A percentile compares a stretch with the other conserved stretches of the same genome.
phyloP scores from a whole-genome alignment of 2,797 vertebrate genomes.

The Pangasius sanitwongsei region DNA sequence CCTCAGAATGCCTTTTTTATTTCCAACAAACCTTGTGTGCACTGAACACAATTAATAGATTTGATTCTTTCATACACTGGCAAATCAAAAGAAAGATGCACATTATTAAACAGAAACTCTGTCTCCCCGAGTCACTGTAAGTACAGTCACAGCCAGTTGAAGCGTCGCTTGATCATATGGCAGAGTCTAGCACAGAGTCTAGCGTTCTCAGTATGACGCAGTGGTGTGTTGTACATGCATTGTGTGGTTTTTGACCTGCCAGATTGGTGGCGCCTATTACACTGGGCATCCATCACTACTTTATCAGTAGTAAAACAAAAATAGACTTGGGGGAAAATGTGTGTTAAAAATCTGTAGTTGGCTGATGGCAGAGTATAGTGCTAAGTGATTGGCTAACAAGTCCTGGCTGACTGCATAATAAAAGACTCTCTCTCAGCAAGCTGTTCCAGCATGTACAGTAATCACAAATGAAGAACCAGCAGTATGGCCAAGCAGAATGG shows the following conservation, averaged over 20 bases:
- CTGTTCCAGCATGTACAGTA: slow-evolving; percentile 54
- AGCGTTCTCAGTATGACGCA: background rate
- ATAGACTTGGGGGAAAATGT: background rate
- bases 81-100: background rate
- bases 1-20: background rate
- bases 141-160: background rate
- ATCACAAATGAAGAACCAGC: slow-evolving; percentile 65
- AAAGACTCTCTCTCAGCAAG: slow-evolving; percentile 45
- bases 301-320: slow-evolving; percentile 22
- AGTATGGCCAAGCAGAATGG: slow-evolving; percentile 78
- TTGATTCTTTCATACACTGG: background rate
- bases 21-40: background rate
- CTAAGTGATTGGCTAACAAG: slow-evolving; percentile 61
- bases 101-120: background rate
- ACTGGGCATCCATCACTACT: slow-evolving; percentile 16
- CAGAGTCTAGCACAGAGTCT: slow-evolving; percentile 14
- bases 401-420: slow-evolving; percentile 21
- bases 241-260: background rate
- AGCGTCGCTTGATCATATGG: background rate
- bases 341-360: slow-evolving; percentile 30
- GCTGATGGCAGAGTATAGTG: slow-evolving; percentile 39
- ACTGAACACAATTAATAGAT: background rate
- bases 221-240: background rate
- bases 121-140: no score
- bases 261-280: slow-evolving; percentile 11